Evolutionary conservation across 1,140 invertebrate species (phyloP), one percentile per base, ranked within the genome.

Genomic region (Lepeophtheirus salmonis): DNA sequence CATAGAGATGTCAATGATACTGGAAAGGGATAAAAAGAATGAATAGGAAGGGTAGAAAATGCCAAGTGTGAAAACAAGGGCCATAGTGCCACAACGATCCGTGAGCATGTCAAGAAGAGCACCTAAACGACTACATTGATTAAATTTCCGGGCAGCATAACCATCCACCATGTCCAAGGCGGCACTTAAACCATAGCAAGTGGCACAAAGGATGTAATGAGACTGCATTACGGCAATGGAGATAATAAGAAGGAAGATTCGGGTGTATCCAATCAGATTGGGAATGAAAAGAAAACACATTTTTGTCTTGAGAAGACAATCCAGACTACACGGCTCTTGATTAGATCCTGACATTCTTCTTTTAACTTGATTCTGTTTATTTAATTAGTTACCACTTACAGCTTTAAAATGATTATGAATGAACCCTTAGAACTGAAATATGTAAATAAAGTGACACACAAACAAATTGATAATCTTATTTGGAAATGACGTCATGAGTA

Each of bases 21-120:
- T 89, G 58, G 84, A 89, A 41, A 97, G 67, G 75, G 97, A 89
- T 70, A 98, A 91, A 74, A 86, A 84, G 71, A 98, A 89, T 73
- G 88, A 88, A 67, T 89, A 94, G 12, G 78, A 70, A 1, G 92
- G 94, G 75, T 98, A 99, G 70, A 98, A 94, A 63, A 83, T 79
- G 50, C 83, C 81, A 51, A 97, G 73, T 55, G 80, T 84, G 58
- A 83, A 84, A 68, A 92, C 77, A 3, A 99, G 74, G 68, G 87
- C 85, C 77, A 94, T 87, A 1, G 94, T 97, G n/a, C 89, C 89
- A 69, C 89, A 89, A 23, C 96, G 79, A 71, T 99, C 96, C 0
- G 91, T 98, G 61, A 99, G 71, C 73, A 95, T 90, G 73, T 99
- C 96, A 66, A 99, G 70, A 79, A 99, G 96, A 0, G 86, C 90